Evolutionary conservation across 2,797 vertebrate species (phyloP), one percentile per base, ranked within the genome.

Genomic region (Phrynocephalus forsythii): DNA sequence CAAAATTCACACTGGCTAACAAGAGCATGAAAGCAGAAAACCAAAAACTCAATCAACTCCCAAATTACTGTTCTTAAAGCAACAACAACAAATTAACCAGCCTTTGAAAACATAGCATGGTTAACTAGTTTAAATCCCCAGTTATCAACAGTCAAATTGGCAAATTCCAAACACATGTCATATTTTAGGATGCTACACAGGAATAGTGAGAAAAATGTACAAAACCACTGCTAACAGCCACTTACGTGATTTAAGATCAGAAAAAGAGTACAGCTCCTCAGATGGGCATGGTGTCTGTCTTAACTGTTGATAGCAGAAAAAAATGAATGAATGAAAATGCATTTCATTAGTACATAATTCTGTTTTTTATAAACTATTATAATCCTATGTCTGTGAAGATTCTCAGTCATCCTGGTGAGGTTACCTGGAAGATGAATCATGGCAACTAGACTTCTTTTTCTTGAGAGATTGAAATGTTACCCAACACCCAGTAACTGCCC

Each of bases 191-290:
- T 82, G 44, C 67, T 0, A 0, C 63, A 91, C 84, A 89, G 18
- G 63, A 91, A 73, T 91, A 80, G 24, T 30, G 28, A 48, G 1
- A 91, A 86, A 7, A 20, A 86, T 63, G 93, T 79, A 75, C 60
- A 75, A 73, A 67, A 91, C 75, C 26, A 88, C 18, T 26, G 81
- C 6, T 91, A 15, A 72, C 3, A 91, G 88, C 85, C 81, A 97
- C 98, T 97, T 97, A 99, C 98, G 98, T 87, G 98, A 98, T 92
- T 98, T 97, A 91, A 99, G 98, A 91, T 99, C 97, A 0, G 96
- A 96, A 92, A 99, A 91, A 50, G 97, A 96, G 93, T 98, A 99
- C 44, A 99, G 97, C 85, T 95, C 97, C 86, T 97, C 97, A 13
- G 96, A 97, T 22, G 94, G 93, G 79, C 95, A 97, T 20, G 94